These are phyloP conservation scores for Otolemur crassicaudatus DNA, from an alignment of 2,797 vertebrate genomes.

Conservation along the genomic window DNA sequence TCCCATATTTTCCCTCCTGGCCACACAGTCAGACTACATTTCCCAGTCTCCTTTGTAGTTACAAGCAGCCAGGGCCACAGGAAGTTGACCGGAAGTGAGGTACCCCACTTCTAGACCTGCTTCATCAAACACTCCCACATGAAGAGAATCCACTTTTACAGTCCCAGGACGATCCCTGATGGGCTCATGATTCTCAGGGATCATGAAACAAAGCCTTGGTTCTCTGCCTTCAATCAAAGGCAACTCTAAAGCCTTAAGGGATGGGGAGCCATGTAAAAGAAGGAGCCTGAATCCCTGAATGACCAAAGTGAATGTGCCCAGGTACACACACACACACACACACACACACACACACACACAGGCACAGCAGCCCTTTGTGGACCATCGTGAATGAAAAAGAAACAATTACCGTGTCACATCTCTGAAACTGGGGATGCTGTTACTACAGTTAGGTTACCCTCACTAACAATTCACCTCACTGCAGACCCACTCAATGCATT, in stretches of 20 bases:
- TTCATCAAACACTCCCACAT: accelerated
- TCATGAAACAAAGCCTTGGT: too few relatives aligned
- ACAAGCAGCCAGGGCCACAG: accelerated
- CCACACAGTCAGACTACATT: background rate
- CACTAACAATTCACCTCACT: too few relatives aligned
- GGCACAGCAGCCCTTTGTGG: background rate
- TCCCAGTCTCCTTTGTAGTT: background rate
- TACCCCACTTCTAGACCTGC: background rate
- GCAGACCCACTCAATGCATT: background rate
- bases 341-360: background rate
- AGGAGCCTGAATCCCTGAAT: background rate
- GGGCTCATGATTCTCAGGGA: too few relatives aligned
- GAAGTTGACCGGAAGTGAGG: background rate
- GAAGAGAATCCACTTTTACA: too few relatives aligned
- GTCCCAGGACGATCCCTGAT: too few relatives aligned
- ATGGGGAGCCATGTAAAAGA: background rate
- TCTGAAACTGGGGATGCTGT: background rate
- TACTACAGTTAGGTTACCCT: background rate
- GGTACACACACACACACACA: background rate
- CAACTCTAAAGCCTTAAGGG: background rate
- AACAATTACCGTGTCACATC: background rate
- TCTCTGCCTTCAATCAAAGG: too few relatives aligned
- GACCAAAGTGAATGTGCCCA: background rate
- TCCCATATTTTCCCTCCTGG: background rate
- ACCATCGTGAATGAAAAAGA: background rate